phyloP scores from a whole-genome alignment of 2,797 vertebrate genomes.

The Toxotes lorentzi region DNA sequence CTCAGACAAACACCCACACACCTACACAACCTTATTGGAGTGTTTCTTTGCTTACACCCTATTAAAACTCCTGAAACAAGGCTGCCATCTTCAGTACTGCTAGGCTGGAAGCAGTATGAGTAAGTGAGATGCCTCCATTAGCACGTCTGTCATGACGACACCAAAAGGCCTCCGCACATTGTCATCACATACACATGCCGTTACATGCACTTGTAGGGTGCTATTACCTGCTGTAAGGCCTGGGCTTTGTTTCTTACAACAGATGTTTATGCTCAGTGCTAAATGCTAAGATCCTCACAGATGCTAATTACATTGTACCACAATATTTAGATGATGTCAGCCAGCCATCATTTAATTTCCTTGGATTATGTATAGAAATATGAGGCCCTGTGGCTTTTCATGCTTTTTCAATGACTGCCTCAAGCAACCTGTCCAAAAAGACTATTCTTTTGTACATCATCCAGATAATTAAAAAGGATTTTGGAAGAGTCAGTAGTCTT shows the following conservation, averaged over 20 bases:
- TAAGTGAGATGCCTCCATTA: slow-evolving; percentile 26
- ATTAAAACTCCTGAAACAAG: slow-evolving; percentile 4
- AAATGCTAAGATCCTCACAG: slow-evolving; percentile 12
- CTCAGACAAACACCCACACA: slow-evolving; percentile 7
- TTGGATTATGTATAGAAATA: slow-evolving; percentile 11
- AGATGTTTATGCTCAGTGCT: slow-evolving; percentile 23
- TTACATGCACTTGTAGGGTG: slow-evolving; percentile 27
- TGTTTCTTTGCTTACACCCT: background rate
- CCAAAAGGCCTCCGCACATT: slow-evolving; percentile 6
- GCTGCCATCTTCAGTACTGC: background rate
- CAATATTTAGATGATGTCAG: slow-evolving; percentile 45
- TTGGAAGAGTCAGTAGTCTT: slow-evolving; percentile 27
- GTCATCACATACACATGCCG: slow-evolving; percentile 45
- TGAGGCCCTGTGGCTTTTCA: slow-evolving; percentile 29
- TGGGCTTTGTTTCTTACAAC: slow-evolving; percentile 35
- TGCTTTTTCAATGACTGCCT: slow-evolving; percentile 26
- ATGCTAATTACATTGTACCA: slow-evolving; percentile 32
- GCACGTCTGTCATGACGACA: slow-evolving; percentile 50
- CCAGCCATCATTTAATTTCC: slow-evolving; percentile 36
- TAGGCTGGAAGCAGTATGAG: slow-evolving; percentile 29
- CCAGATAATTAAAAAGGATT: slow-evolving; percentile 56
- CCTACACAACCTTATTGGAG: background rate
- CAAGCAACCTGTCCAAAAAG: slow-evolving; percentile 29
- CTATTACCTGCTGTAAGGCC: slow-evolving; percentile 41
- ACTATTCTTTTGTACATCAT: slow-evolving; percentile 34